Percentiles rank a stretch among this genome's conserved stretches.
Evolutionary conservation across 2,888 invertebrate species (phyloP).

Genomic region (Junonia oenone): DNA sequence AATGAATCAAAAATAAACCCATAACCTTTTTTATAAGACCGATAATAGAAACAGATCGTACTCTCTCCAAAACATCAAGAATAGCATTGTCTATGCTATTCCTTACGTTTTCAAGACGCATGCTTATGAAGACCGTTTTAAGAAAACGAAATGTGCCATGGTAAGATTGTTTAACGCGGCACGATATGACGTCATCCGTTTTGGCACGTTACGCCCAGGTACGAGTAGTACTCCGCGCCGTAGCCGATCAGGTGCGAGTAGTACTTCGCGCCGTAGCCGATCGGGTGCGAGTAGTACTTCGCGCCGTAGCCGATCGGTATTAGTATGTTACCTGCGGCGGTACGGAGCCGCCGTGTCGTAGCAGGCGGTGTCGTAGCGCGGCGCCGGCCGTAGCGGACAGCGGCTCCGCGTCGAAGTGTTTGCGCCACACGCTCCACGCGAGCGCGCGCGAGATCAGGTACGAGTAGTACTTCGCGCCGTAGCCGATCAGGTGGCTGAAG

Average conservation of each 20-base stretch:
- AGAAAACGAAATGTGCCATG: too few relatives aligned
- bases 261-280: slow-evolving; percentile 84
- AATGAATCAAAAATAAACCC: too few relatives aligned
- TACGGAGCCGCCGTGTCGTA: slow-evolving; percentile 92
- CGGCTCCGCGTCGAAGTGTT: slow-evolving; percentile 89
- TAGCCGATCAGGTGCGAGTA: slow-evolving; percentile 90
- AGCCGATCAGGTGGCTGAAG: slow-evolving; percentile 97
- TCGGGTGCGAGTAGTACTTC: slow-evolving; percentile 98
- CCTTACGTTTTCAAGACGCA: too few relatives aligned
- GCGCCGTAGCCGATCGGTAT: slow-evolving; percentile 73
- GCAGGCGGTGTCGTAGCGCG: slow-evolving; percentile 85
- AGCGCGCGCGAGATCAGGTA: slow-evolving; percentile 96
- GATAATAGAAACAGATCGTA: too few relatives aligned
- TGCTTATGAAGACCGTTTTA: too few relatives aligned
- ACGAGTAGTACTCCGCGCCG: slow-evolving; percentile 95
- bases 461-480: slow-evolving; percentile 99
- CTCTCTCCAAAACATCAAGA: too few relatives aligned
- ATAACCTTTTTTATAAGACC: too few relatives aligned
- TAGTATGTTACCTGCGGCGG: slow-evolving; percentile 81
- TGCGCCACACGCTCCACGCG: slow-evolving; percentile 95
- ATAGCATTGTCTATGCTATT: too few relatives aligned
- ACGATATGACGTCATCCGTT: too few relatives aligned
- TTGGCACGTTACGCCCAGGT: slow-evolving; percentile 81
- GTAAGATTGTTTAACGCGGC: too few relatives aligned
- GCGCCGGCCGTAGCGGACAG: slow-evolving; percentile 88